phyloP scores from a whole-genome alignment of 2,113 vertebrate genomes.

The Ploceus nigricollis region DNA sequence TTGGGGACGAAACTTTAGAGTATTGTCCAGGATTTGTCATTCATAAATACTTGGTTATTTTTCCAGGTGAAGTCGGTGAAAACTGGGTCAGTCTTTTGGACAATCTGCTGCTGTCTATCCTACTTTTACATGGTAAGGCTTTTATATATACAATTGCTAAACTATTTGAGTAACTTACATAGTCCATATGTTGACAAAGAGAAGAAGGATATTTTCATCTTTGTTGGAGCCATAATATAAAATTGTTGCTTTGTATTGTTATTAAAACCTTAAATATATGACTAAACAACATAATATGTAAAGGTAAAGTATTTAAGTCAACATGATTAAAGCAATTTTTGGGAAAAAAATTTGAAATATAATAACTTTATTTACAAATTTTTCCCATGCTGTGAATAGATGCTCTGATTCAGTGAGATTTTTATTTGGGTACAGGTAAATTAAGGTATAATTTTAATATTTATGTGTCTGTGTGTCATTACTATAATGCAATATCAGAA shows the following conservation, averaged over 20 bases:
- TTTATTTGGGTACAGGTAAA: neutral
- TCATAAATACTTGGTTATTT: neutral
- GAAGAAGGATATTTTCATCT: neutral
- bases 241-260: neutral
- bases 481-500: neutral
- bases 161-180: neutral
- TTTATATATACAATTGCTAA: neutral
- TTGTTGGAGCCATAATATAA: neutral
- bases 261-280: neutral
- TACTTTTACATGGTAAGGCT: slow-evolving; percentile 97
- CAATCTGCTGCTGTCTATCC: slow-evolving; percentile 93
- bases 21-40: neutral
- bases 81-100: slow-evolving; percentile 96
- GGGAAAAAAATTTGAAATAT: neutral
- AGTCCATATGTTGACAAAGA: neutral
- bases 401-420: neutral
- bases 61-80: slow-evolving; percentile 94
- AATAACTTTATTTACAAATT: neutral
- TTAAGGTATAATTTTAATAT: neutral
- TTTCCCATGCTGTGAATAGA: neutral
- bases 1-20: neutral
- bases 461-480: neutral
- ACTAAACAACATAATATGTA: neutral
- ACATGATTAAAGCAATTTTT: neutral
- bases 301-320: neutral